These are phyloP conservation scores for Acrossocheilus fasciatus DNA, from an alignment of 2,797 vertebrate genomes.

Conservation along the genomic window DNA sequence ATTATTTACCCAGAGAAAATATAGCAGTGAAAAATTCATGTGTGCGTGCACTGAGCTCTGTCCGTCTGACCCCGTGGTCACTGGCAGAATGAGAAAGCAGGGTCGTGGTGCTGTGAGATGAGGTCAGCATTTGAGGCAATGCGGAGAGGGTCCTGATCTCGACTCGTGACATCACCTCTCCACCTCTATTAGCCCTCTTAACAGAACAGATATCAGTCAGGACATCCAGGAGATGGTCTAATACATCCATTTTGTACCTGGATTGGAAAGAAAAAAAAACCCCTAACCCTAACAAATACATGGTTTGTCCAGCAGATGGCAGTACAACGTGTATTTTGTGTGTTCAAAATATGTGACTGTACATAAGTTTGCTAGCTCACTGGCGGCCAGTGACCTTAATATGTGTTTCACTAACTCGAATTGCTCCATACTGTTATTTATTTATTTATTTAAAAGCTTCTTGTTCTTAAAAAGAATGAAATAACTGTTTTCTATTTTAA, in stretches of 20 bases:
- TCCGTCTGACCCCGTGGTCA: constrained; percentile 73
- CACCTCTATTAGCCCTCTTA: constrained; percentile 61
- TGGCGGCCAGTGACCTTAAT: neutral
- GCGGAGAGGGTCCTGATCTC: constrained; percentile 63
- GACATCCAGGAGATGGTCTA: constrained; percentile 36
- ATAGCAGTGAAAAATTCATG: constrained; percentile 78
- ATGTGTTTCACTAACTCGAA: neutral
- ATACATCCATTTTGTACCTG: neutral
- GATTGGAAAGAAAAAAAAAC: neutral
- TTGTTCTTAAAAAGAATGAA: neutral
- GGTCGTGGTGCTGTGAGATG: constrained; percentile 73
- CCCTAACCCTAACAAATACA: no score
- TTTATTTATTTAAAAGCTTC: neutral
- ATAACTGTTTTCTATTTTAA: no score
- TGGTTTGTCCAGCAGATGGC: constrained; percentile 26
- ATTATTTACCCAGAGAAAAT: constrained; percentile 81
- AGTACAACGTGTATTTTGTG: neutral
- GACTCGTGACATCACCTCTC: constrained; percentile 65
- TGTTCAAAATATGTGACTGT: neutral
- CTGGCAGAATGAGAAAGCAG: constrained; percentile 73
- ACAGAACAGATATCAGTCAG: constrained; percentile 60
- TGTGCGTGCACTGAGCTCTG: constrained; percentile 61
- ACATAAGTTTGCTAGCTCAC: neutral
- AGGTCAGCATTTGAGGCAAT: constrained; percentile 63
- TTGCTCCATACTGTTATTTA: neutral